A percentile compares a stretch with the other conserved stretches of the same genome.
These are phyloP conservation scores for Diadophis punctatus DNA, from an alignment of 2,113 vertebrate species.

Conservation along the genomic window DNA sequence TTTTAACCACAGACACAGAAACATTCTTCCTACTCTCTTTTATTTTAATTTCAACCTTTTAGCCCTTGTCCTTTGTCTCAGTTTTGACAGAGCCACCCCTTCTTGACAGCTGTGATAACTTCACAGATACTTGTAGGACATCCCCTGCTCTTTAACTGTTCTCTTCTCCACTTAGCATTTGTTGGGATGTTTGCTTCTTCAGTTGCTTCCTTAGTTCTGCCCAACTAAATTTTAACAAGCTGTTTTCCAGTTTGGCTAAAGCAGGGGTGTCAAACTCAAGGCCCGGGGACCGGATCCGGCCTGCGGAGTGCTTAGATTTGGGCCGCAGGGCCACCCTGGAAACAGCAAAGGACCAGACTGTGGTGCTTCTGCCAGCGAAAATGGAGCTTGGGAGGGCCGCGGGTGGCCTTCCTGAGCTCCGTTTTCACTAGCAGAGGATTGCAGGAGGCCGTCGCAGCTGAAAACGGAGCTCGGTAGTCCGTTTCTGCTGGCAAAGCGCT, in stretches of 20 bases:
- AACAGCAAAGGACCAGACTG: no score
- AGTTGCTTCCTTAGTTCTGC: neutral
- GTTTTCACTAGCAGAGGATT: no score
- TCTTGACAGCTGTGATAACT: neutral
- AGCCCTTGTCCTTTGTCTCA: neutral
- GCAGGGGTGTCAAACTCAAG: no score
- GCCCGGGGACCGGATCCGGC: no score
- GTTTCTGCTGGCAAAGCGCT: no score
- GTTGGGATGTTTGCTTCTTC: neutral
- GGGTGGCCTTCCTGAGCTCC: no score
- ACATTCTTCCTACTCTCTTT: neutral
- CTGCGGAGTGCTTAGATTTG: no score
- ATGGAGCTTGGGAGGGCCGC: no score
- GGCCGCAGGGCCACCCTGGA: no score
- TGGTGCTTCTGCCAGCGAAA: no score
- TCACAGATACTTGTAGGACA: neutral
- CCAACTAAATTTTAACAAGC: neutral
- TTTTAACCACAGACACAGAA: neutral
- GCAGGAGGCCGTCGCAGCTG: no score
- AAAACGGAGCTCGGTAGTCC: no score
- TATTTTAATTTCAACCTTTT: neutral
- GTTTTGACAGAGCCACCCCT: neutral
- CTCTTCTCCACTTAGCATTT: neutral
- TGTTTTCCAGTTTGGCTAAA: neutral
- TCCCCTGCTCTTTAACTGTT: neutral